Percentiles rank a stretch among this genome's conserved stretches.
These are phyloP conservation scores for Hydrophis major DNA, from an alignment of 2,797 vertebrate genomes.

Conservation along the genomic window DNA sequence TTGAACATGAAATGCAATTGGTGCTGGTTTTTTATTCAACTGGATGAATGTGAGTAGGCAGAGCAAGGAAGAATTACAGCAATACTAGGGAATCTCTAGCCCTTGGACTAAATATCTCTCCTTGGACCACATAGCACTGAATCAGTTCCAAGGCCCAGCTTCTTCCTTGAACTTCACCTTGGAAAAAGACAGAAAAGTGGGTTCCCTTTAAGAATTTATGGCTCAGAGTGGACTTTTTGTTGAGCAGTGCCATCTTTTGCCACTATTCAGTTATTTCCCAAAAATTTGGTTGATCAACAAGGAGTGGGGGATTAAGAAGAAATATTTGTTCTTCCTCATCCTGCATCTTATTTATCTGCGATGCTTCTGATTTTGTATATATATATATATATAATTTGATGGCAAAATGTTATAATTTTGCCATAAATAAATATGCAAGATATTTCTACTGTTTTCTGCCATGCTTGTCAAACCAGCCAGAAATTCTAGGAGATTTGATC, in stretches of 20 bases:
- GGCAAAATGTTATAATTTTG: not conserved
- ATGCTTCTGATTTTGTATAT: not conserved
- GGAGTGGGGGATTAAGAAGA: not conserved
- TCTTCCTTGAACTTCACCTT: not conserved
- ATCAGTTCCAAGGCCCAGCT: not conserved
- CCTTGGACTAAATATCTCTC: not conserved
- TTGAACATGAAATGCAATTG: not conserved
- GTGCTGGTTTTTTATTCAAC: not conserved
- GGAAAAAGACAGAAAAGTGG: not conserved
- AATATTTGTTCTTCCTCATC: not conserved
- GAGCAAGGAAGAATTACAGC: not conserved
- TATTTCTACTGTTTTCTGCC: not conserved
- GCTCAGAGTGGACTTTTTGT: not conserved
- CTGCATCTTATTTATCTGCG: not conserved
- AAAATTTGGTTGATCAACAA: not conserved
- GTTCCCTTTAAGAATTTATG: not conserved
- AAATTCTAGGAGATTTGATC: not conserved
- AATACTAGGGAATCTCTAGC: not conserved
- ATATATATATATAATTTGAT: no score
- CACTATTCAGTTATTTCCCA: not conserved
- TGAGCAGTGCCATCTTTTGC: not conserved
- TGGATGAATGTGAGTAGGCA: not conserved
- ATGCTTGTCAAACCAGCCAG: not conserved
- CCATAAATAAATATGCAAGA: not conserved
- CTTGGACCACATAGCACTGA: not conserved